A percentile compares a stretch with the other conserved stretches of the same genome.
Evolutionary conservation across 64 coral and sea anemone species (phyloP).

Genomic region (Anthopleura sola): DNA sequence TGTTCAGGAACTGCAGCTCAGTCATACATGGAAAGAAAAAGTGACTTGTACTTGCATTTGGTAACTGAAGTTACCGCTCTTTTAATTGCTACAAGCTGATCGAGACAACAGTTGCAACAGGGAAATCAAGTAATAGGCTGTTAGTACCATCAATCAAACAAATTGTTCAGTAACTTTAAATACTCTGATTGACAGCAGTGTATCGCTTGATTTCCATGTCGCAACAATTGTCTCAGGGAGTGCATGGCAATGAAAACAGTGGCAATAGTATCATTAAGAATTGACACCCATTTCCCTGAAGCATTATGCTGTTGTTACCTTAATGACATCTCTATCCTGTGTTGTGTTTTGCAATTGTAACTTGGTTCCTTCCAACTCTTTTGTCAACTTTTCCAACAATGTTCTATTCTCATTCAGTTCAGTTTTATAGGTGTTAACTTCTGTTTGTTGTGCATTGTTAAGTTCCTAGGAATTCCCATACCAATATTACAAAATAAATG

Average conservation of each 20-base stretch:
- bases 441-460: not conserved
- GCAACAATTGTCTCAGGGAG: too few species aligned
- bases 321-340: not conserved
- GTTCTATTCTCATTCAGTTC: not conserved
- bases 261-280: too few species aligned
- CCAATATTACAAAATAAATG: not conserved
- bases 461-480: not conserved
- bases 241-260: too few species aligned
- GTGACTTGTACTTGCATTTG: not conserved
- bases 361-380: conserved; percentile 8
- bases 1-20: not conserved
- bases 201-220: too few species aligned
- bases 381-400: not conserved
- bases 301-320: not conserved
- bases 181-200: too few species aligned
- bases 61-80: too few species aligned
- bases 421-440: not conserved
- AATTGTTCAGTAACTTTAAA: too few species aligned
- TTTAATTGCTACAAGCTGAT: too few species aligned
- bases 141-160: too few species aligned
- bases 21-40: not conserved
- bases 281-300: too few species aligned
- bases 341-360: not conserved
- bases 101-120: too few species aligned
- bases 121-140: too few species aligned